phyloP scores from a whole-genome alignment of 2,113 vertebrate species.

The Ailuropoda melanoleuca region DNA sequence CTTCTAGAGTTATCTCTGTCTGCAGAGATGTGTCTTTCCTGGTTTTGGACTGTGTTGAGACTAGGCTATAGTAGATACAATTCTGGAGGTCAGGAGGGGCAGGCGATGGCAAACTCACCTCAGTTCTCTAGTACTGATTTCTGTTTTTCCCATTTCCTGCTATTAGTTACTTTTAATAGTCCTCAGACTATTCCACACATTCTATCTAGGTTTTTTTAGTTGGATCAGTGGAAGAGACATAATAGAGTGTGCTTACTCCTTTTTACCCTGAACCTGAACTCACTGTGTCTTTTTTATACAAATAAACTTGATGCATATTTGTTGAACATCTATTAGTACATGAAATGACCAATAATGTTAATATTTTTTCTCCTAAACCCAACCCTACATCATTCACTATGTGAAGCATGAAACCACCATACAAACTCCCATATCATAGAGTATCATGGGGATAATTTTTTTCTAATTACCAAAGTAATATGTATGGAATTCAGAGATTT shows the following conservation, averaged over 20 bases:
- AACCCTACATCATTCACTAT: not conserved
- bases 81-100: not conserved
- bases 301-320: not conserved
- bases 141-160: not conserved
- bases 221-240: not conserved
- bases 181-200: not conserved
- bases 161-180: not conserved
- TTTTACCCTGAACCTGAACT: not conserved
- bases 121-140: not conserved
- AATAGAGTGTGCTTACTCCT: not conserved
- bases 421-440: not conserved
- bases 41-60: not conserved
- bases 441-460: not conserved
- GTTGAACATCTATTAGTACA: not conserved
- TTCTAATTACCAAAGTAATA: not conserved
- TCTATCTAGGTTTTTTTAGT: not conserved
- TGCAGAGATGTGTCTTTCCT: not conserved
- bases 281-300: not conserved
- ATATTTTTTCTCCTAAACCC: not conserved
- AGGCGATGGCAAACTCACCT: not conserved
- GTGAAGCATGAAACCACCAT: not conserved
- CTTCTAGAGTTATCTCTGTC: not conserved
- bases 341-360: not conserved
- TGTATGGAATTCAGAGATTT: not conserved
- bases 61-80: no score